Evolutionary conservation across 2,797 vertebrate species (phyloP).

Genomic region (Orestias chungarensis): DNA sequence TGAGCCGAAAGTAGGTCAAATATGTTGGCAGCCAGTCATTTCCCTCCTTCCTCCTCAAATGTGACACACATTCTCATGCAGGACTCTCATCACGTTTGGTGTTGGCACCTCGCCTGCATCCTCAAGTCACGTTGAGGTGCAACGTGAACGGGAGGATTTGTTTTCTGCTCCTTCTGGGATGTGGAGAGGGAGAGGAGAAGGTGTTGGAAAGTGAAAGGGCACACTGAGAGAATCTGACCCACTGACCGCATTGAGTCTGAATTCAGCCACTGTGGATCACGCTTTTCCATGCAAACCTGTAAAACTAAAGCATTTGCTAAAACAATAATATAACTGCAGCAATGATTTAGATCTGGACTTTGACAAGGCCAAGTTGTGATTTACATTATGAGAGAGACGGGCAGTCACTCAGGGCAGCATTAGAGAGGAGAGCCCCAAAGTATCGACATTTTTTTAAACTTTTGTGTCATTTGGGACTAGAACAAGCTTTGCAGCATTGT

Average conservation of each 20-base stretch:
- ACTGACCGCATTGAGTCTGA: background rate
- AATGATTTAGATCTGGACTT: background rate
- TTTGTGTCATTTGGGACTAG: background rate
- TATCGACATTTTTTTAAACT: too few species aligned
- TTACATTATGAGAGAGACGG: background rate
- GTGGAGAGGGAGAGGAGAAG: too few species aligned
- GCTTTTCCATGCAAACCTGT: background rate
- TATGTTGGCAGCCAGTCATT: conserved; percentile 67
- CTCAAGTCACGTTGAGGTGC: conserved; percentile 78
- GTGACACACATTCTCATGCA: conserved; percentile 76
- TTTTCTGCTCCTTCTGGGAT: conserved; percentile 2
- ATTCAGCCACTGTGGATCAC: background rate
- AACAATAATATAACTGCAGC: too few species aligned
- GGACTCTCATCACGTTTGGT: conserved; percentile 62
- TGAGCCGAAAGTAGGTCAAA: conserved; percentile 73
- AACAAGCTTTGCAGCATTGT: background rate
- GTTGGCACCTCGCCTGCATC: conserved; percentile 54
- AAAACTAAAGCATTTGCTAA: too few species aligned
- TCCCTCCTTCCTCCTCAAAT: conserved; percentile 54
- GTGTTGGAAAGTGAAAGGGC: background rate
- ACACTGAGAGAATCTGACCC: background rate
- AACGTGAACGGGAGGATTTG: conserved; percentile 67
- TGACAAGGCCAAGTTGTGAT: background rate
- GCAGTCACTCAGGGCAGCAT: background rate
- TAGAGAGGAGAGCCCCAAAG: too few species aligned